Evolutionary conservation across 2,113 vertebrate species (phyloP), one percentile per base, ranked within the genome.

Genomic region (Riparia riparia): DNA sequence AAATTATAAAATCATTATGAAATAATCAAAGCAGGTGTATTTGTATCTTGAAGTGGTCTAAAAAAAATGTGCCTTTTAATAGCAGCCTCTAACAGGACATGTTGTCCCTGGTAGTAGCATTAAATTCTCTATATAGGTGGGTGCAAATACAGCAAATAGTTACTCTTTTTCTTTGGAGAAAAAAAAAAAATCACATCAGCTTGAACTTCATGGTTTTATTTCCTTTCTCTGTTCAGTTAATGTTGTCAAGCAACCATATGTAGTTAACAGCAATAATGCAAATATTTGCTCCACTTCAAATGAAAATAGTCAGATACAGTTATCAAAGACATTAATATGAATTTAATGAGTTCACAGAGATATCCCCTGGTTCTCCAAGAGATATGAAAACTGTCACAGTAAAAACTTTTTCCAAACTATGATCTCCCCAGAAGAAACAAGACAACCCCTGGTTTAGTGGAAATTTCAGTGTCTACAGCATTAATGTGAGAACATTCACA

Each of bases 381-480:
- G 18, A 71, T 65, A 82, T 82, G 61, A 83, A 80, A 97, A 63
- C 32, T 71, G 58, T 73, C 86, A 77, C 18, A 50, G 32, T 31
- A 85, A 44, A 82, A 95, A 93, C 77, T 85, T 95, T 47, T 49
- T 85, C 19, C 82, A 85, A 65, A 78, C 61, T 68, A 7, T 49
- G 56, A 74, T 95, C 72, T 80, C 49, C 17, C 17, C 21, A 49
- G 90, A 93, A 84, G 45, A 96, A 94, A 85, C 14, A 71, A 81
- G 56, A 42, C 49, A 64, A 51, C 14, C 63, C 20, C 54, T 65
- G 58, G 77, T 91, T 90, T 84, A 94, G 72, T 88, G 85, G 87
- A 91, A 93, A 70, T 61, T 41, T 68, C 86, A 51, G 18, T 80
- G 64, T 58, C 68, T 73, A 5, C 49, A 49, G 71, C 68, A 92